Base-by-base conservation (phyloP, 2,797 vertebrate genomes). In the Megalops cyprinoides region DNA sequence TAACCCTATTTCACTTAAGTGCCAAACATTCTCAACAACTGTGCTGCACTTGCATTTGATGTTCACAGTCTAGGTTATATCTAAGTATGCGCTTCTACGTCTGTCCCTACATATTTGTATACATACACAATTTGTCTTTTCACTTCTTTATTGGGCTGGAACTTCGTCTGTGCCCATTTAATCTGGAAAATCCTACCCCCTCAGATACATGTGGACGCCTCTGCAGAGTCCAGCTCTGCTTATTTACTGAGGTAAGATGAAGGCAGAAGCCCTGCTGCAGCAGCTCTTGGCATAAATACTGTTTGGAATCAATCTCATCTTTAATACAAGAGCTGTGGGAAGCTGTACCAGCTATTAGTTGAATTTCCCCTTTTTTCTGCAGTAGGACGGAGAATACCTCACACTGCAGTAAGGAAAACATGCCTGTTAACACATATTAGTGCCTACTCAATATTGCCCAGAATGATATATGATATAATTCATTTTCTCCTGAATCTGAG, bases 231-330 rank as follows among this genome's bases (percentile, higher is more conserved):
- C 46, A 42, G 53, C 49, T 58, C n/a, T 34, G 31, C n/a, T 74
- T 62, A 74, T 49, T 74, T 73, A 53, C 42, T 46, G 62, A 28
- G 20, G n/a, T 62, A 39, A 74, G 18, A 74, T 78, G 76, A 83
- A 23, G 82, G 74, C 31, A 49, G 25, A n/a, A 60, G 73, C 31
- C 39, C 42, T 42, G 39, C 49, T 55, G 42, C 77, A 67, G 60
- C 28, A 65, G 42, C n/a, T 62, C 55, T 81, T 80, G 56, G 46
- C 60, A 78, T 74, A 56, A 58, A 67, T 76, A 31, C 74, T 60
- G 56, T 23, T 75, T 73, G 75, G 67, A 77, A 83, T 86, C 84
- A 84, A 84, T 85, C 56, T 83, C 67, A 82, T 85, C 79, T 83
- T 87, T 85, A 77, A 82, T 77, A 82, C 67, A 74, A 83, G 74